phyloP scores from a whole-genome alignment of 2,888 invertebrate genomes.

The Dasypolia templi region DNA sequence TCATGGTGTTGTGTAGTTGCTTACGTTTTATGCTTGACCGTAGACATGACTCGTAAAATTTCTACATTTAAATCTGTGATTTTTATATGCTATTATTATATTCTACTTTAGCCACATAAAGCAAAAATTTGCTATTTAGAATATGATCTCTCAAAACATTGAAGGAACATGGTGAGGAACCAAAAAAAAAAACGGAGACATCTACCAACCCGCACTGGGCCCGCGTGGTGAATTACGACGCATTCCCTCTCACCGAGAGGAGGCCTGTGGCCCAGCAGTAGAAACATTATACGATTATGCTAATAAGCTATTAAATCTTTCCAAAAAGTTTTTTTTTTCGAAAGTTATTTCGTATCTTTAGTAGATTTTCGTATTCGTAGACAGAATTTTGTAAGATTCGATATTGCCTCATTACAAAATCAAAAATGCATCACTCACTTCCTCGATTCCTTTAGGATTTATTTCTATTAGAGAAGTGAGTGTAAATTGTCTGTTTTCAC shows the following conservation, averaged over 20 bases:
- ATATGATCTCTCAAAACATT: not conserved
- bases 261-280: not conserved
- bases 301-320: not conserved
- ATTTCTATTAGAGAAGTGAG: slow-evolving; percentile 21
- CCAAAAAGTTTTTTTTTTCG: too few species aligned
- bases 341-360: too few species aligned
- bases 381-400: not conserved
- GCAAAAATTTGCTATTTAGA: too few species aligned
- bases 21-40: not conserved
- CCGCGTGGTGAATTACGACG: not conserved
- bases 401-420: not conserved
- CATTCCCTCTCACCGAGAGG: not conserved
- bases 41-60: not conserved
- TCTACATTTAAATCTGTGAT: not conserved
- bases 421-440: slow-evolving; percentile 7
- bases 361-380: slow-evolving; percentile 28
- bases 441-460: slow-evolving; percentile 10
- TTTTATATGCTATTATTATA: not conserved
- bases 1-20: not conserved
- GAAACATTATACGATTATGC: not conserved
- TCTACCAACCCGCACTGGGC: not conserved
- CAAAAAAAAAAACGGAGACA: not conserved
- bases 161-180: not conserved
- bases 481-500: slow-evolving; percentile 32
- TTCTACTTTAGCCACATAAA: not conserved